Percentiles rank a stretch among this genome's conserved stretches.
These are phyloP conservation scores for Masnerella sp. DNA, from an alignment of 2,888 invertebrate genomes.

Conservation along the genomic window DNA sequence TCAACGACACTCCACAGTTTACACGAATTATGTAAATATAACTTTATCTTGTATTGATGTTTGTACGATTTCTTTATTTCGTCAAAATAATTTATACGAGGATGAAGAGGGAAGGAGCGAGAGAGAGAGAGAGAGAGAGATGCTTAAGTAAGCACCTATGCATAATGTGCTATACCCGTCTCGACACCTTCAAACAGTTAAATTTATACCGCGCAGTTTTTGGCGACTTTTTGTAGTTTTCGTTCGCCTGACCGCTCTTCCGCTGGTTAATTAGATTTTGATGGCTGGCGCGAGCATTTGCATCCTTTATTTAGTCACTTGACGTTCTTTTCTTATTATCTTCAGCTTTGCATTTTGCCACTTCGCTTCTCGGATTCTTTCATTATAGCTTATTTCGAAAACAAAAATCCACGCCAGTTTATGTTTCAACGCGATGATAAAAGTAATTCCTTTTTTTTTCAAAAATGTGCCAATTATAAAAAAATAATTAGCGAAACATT, in stretches of 20 bases:
- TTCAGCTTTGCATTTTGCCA: conserved; percentile 51
- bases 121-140: conserved; percentile 27
- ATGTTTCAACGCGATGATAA: conserved; percentile 12
- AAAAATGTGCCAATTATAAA: too few relatives aligned
- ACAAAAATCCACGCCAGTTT: too few relatives aligned
- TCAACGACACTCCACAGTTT: too few relatives aligned
- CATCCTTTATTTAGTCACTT: conserved; percentile 72
- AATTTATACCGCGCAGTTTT: conserved; percentile 61
- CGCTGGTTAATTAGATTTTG: conserved; percentile 77
- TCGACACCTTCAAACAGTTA: conserved; percentile 74
- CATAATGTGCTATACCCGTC: conserved; percentile 67
- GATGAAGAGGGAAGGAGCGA: conserved; percentile 34
- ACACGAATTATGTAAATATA: too few relatives aligned
- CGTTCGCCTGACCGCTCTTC: conserved; percentile 68
- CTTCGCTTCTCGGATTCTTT: conserved; percentile 26
- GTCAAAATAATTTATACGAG: conserved; percentile 16
- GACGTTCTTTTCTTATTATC: conserved; percentile 54
- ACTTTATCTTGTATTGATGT: conserved; percentile 20
- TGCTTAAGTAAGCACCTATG: conserved; percentile 61
- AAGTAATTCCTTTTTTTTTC: too few relatives aligned
- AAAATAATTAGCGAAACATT: too few relatives aligned
- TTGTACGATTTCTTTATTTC: conserved; percentile 68
- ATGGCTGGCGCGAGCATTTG: conserved; percentile 75
- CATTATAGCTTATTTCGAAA: conserved; percentile 41
- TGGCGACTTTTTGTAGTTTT: conserved; percentile 66